A percentile compares a stretch with the other conserved stretches of the same genome.
phyloP scores from a whole-genome alignment of 2,113 vertebrate species.

The human region DNA sequence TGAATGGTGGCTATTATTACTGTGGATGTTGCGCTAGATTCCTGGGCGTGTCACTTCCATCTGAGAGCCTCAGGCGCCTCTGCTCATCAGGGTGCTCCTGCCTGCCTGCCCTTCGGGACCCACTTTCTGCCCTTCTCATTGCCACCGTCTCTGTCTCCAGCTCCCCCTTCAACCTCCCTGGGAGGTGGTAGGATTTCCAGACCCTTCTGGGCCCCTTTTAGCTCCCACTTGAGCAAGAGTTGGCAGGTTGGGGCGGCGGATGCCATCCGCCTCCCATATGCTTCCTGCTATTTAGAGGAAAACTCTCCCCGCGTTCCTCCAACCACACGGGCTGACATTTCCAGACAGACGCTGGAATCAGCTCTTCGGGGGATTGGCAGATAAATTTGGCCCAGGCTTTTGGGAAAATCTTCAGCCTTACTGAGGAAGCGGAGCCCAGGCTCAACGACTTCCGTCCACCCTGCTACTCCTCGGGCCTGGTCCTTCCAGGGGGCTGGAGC shows the following conservation, averaged over 20 bases:
- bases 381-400: slow-evolving; percentile 84
- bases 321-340: slow-evolving; percentile 86
- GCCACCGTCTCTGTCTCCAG: neutral
- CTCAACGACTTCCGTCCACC: slow-evolving; percentile 46
- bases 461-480: neutral
- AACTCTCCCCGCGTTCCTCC: slow-evolving; percentile 83
- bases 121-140: neutral
- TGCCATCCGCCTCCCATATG: slow-evolving; percentile 88
- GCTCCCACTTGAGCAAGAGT: slow-evolving; percentile 80
- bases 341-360: slow-evolving; percentile 80
- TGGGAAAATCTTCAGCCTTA: slow-evolving; percentile 80
- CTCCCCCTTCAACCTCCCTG: neutral
- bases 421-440: slow-evolving; percentile 57
- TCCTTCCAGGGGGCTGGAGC: neutral
- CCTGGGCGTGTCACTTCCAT: neutral
- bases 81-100: neutral
- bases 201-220: slow-evolving; percentile 83
- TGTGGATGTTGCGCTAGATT: neutral
- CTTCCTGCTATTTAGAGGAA: slow-evolving; percentile 88
- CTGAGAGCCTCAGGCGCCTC: neutral
- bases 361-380: slow-evolving; percentile 82
- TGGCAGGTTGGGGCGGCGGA: slow-evolving; percentile 85
- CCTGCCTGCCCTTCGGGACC: neutral
- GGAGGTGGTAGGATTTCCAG: slow-evolving; percentile 73
- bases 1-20: neutral